Conservation (phyloP, 2,888 invertebrate species). For the Acrobasis consociella region DNA sequence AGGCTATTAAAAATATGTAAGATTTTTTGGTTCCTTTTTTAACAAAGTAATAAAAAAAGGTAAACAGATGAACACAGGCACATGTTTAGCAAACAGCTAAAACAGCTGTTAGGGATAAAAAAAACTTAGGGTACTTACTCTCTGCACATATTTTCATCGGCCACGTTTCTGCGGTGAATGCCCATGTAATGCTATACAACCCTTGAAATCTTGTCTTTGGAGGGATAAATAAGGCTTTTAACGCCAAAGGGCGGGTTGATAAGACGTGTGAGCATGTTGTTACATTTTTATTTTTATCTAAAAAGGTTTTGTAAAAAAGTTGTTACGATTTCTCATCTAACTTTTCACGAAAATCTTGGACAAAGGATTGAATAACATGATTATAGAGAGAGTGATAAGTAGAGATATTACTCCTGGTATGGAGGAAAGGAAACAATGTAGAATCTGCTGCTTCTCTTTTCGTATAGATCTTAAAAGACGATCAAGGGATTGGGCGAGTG, state of each 20-base stretch:
- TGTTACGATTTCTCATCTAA: neutral
- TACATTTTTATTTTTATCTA: slow-evolving; percentile 5
- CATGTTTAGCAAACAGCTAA: too few relatives aligned
- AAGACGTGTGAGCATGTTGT: slow-evolving; percentile 1
- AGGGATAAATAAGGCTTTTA: slow-evolving; percentile 9
- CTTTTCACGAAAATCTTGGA: neutral
- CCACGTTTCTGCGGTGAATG: slow-evolving; percentile 7
- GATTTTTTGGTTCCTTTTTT: too few relatives aligned
- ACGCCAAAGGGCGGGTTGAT: slow-evolving; percentile 1
- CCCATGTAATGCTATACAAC: slow-evolving; percentile 24
- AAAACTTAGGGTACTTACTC: neutral
- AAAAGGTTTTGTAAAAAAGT: neutral
- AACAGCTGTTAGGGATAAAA: neutral
- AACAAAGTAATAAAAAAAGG: too few relatives aligned
- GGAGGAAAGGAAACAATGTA: too few relatives aligned
- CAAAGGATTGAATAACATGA: too few relatives aligned
- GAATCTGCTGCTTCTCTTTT: too few relatives aligned
- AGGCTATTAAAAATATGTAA: too few relatives aligned
- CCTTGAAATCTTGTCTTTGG: slow-evolving; percentile 31
- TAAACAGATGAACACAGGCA: too few relatives aligned
- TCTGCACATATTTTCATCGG: neutral
- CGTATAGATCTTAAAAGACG: too few relatives aligned
- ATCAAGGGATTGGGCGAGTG: too few relatives aligned
- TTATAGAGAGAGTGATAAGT: too few relatives aligned
- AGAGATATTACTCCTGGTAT: too few relatives aligned